phyloP scores from a whole-genome alignment of 2,888 invertebrate genomes.

The Eledone cirrhosa region DNA sequence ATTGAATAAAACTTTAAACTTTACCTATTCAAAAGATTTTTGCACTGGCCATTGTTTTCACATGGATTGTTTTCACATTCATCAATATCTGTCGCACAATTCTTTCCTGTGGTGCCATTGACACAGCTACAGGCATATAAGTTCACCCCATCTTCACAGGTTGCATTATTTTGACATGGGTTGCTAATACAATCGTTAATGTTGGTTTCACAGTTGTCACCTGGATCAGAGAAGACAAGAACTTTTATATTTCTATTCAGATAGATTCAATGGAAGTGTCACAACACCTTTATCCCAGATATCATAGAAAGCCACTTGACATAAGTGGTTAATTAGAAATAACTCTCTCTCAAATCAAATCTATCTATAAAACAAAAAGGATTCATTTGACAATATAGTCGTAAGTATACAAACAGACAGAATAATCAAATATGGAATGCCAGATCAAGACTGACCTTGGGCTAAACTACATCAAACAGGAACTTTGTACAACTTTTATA shows the following conservation, averaged over 20 bases:
- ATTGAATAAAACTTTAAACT: not conserved
- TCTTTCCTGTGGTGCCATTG: slow-evolving; percentile 84
- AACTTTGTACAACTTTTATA: no score
- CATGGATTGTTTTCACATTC: slow-evolving; percentile 47
- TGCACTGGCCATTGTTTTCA: slow-evolving; percentile 44
- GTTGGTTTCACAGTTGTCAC: slow-evolving; percentile 66
- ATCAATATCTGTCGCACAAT: slow-evolving; percentile 57
- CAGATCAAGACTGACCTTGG: no score
- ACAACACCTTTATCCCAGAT: no score
- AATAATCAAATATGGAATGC: no score
- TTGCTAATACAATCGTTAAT: slow-evolving; percentile 72
- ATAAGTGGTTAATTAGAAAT: not conserved
- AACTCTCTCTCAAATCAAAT: not conserved
- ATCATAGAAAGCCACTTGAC: no score
- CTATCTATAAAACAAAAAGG: not conserved
- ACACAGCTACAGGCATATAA: slow-evolving; percentile 53
- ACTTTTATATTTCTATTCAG: not conserved
- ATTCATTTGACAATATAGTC: no score
- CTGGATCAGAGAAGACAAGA: slow-evolving; percentile 32
- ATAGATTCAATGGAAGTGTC: not conserved
- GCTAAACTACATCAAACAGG: no score
- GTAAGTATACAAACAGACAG: no score
- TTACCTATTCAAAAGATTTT: slow-evolving; percentile 49
- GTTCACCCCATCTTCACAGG: slow-evolving; percentile 49
- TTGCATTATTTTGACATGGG: slow-evolving; percentile 57